Evolutionary conservation across 2,113 vertebrate genomes (phyloP).

Genomic region (Elanoides forficatus): DNA sequence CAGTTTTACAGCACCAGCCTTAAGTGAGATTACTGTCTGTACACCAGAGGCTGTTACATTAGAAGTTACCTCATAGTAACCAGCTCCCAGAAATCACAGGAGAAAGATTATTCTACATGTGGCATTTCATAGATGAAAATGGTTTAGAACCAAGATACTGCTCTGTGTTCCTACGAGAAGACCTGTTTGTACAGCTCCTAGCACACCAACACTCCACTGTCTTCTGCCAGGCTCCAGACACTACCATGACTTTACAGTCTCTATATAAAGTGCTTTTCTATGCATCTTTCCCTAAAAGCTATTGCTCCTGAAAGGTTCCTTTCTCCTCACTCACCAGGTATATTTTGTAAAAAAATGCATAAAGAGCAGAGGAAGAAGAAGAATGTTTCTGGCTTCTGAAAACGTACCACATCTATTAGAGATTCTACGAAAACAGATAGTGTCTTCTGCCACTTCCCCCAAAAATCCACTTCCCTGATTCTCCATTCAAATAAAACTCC

Average conservation of each 20-base stretch:
- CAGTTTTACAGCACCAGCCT: neutral
- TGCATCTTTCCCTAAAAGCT: neutral
- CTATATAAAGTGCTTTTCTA: neutral
- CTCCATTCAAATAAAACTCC: neutral
- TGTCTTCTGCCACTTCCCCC: neutral
- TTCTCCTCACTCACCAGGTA: neutral
- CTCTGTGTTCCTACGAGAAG: neutral
- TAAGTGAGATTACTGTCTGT: neutral
- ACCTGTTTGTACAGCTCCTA: neutral
- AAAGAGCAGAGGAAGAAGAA: neutral
- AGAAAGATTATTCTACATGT: neutral
- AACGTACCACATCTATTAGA: accelerated
- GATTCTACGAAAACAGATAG: neutral
- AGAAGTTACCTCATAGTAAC: neutral
- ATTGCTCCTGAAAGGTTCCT: neutral
- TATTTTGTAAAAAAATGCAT: neutral
- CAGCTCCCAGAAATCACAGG: neutral
- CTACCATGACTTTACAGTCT: neutral
- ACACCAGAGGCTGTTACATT: neutral
- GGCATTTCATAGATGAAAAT: neutral
- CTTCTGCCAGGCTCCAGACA: neutral
- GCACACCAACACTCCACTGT: neutral
- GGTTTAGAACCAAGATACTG: neutral
- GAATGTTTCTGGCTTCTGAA: neutral
- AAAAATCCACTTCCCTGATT: neutral